Conservation (phyloP, 2,888 invertebrate species). For the Caenorhabditis doughertyi region DNA sequence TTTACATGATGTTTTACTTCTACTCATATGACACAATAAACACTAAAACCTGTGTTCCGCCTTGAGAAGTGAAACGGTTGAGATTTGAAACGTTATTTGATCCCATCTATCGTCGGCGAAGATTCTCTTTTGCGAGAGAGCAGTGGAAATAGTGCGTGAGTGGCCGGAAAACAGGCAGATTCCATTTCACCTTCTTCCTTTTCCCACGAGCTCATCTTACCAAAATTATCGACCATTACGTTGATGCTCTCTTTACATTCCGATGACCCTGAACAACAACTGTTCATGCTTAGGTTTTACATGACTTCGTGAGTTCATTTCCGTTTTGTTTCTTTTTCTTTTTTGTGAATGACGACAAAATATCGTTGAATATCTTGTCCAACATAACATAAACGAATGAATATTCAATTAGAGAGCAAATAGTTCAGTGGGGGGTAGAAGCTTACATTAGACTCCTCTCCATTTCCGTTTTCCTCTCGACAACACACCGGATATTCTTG, state of each 20-base stretch:
- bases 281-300: not conserved
- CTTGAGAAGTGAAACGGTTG: slow-evolving; percentile 30
- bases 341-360: not conserved
- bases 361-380: slow-evolving; percentile 25
- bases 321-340: not conserved
- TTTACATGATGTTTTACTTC: not conserved
- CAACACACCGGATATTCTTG: slow-evolving; percentile 47
- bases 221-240: slow-evolving; percentile 62
- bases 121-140: slow-evolving; percentile 48
- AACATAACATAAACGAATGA: slow-evolving; percentile 55
- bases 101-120: slow-evolving; percentile 45
- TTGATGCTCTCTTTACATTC: slow-evolving; percentile 23
- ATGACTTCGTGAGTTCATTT: not conserved
- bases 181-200: slow-evolving; percentile 64
- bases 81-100: slow-evolving; percentile 61
- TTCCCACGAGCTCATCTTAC: slow-evolving; percentile 66
- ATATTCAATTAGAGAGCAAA: slow-evolving; percentile 64
- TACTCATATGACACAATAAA: slow-evolving; percentile 19
- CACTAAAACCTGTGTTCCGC: slow-evolving; percentile 27
- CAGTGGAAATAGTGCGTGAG: slow-evolving; percentile 57
- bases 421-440: slow-evolving; percentile 50
- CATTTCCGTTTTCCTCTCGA: not conserved
- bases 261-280: slow-evolving; percentile 24
- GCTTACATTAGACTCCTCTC: slow-evolving; percentile 53
- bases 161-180: slow-evolving; percentile 65